These are phyloP conservation scores for Solenopsis invicta DNA, from an alignment of 1,140 invertebrate genomes.

Conservation along the genomic window DNA sequence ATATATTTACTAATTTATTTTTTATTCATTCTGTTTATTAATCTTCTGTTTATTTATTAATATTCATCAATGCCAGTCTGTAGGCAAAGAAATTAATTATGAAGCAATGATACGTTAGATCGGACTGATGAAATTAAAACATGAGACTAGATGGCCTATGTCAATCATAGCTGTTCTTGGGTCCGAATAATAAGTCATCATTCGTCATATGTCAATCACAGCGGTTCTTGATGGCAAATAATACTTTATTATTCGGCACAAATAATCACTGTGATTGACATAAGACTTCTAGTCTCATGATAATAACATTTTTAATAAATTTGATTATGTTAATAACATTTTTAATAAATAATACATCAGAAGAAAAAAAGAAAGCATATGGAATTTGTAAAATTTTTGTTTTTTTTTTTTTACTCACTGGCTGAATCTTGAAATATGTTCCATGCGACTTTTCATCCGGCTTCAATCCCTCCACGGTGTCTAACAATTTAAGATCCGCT, in stretches of 20 bases:
- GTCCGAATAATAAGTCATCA: too few relatives aligned
- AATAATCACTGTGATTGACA: too few relatives aligned
- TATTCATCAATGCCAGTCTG: neutral
- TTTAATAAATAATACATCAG: neutral
- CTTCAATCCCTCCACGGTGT: constrained; percentile 91
- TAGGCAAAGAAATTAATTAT: too few relatives aligned
- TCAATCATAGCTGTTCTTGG: too few relatives aligned
- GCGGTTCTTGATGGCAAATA: too few relatives aligned
- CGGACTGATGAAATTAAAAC: too few relatives aligned
- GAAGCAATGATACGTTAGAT: too few relatives aligned
- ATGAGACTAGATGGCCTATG: too few relatives aligned
- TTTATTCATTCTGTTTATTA: neutral
- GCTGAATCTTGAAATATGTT: constrained; percentile 95
- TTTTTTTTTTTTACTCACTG: constrained; percentile 88
- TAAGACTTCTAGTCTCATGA: too few relatives aligned
- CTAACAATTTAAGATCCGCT: constrained; percentile 91
- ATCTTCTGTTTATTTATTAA: neutral
- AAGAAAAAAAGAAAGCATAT: neutral
- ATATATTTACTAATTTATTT: neutral
- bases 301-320: neutral
- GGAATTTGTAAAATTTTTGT: neutral
- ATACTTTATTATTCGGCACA: too few relatives aligned
- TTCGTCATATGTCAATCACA: too few relatives aligned
- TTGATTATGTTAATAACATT: neutral
- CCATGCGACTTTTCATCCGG: constrained; percentile 91